Base-by-base conservation (phyloP, 2,797 vertebrate genomes). In the Orestias chungarensis region DNA sequence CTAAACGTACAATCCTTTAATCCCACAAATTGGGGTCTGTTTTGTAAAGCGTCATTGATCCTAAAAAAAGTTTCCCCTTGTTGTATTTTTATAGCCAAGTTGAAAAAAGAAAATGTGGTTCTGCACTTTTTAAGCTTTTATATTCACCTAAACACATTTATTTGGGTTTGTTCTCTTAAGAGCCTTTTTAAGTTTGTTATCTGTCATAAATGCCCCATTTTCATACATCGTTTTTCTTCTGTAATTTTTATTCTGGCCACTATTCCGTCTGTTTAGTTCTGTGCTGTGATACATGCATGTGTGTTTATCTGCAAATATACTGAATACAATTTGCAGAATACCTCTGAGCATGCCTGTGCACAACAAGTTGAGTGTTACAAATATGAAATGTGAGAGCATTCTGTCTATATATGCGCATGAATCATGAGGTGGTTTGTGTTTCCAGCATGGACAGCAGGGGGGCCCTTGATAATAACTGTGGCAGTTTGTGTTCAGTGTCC, bases 131-230 rank as follows among this genome's bases (percentile, higher is more conserved):
- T n/a, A 69, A 69, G 27, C 68, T 42, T 66, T 75, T 86, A 87
- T 92, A 78, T 85, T 82, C 79, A 88, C 72, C 71, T 38, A 66
- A 46, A 76, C 86, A 81, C 67, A 82, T 86, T 85, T 84, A 71
- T 61, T 11, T 64, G 27, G 47, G 33, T 65, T 74, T 83, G 43
- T 78, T 83, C 70, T 67, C 35, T 71, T 50, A n/a, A 54, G 35
- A 64, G 46, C 68, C 52, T 71, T 74, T n/a, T 80, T 54, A 55
- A 43, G 9, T 68, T 75, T n/a, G n/a, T n/a, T 64, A 11, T 66
- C 6, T 40, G 4, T 82, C 29, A 31, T 61, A 68, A 76, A 74
- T 23, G 20, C 52, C 55, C 47, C 18, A 38, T 55, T 67, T 31
- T 12, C 7, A 70, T 9, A 38, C 44, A 33, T 59, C 59, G 3